Conservation (phyloP, 2,797 vertebrate species). For the Champsocephalus esox region DNA sequence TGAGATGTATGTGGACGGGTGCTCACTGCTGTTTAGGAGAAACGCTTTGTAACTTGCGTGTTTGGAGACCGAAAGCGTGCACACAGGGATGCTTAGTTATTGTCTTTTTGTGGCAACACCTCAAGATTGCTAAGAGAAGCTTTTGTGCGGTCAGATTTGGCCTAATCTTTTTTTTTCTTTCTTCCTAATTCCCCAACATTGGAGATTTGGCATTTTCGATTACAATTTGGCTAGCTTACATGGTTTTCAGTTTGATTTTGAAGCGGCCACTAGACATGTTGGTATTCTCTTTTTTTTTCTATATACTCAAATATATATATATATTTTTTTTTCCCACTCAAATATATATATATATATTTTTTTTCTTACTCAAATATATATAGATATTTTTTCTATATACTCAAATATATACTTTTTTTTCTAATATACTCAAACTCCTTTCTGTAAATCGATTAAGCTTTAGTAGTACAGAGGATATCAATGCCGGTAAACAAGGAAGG, state of each 20-base stretch:
- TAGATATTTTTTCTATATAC: no score
- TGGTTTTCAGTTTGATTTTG: slow-evolving; percentile 3
- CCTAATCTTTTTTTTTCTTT: not conserved
- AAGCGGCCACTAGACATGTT: not conserved
- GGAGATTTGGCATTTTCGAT: not conserved
- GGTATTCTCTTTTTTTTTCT: not conserved
- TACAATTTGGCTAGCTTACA: not conserved
- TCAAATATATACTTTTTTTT: no score
- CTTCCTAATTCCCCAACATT: not conserved
- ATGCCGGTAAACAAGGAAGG: not conserved
- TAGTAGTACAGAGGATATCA: no score
- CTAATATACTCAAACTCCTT: not conserved
- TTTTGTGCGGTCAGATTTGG: not conserved
- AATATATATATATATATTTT: no score
- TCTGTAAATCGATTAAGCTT: not conserved
- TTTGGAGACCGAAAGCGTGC: not conserved
- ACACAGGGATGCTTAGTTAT: not conserved
- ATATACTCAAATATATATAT: no score
- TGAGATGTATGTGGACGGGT: not conserved
- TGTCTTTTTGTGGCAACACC: not conserved
- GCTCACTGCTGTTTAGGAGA: not conserved
- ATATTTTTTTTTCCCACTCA: no score
- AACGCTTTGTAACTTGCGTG: no score
- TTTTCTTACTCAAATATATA: no score
- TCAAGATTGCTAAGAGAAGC: not conserved